These are phyloP conservation scores for Notospermus geniculatus DNA, from an alignment of 1,140 invertebrate species.

Conservation along the genomic window DNA sequence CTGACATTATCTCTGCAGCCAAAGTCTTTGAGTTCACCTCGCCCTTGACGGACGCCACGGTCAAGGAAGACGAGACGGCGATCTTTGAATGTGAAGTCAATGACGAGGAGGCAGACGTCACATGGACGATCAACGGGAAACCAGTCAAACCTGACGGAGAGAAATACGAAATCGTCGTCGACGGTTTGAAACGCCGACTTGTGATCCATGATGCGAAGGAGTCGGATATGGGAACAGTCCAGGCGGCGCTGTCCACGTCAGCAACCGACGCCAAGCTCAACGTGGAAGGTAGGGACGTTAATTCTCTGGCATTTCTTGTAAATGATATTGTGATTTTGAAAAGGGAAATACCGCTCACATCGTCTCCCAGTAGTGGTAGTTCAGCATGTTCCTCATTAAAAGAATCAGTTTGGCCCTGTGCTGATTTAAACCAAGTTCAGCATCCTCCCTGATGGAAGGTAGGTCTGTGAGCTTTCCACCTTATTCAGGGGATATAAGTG, in stretches of 20 bases:
- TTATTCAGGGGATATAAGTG: too few species aligned
- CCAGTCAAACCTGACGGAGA: conserved; percentile 30
- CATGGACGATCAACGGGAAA: conserved; percentile 56
- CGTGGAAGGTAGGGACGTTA: conserved; percentile 11
- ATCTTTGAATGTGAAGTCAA: conserved; percentile 56
- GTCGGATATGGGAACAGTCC: conserved; percentile 10
- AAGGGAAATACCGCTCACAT: too few species aligned
- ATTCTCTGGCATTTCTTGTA: too few species aligned
- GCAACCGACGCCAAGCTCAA: conserved; percentile 13
- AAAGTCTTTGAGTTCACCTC: conserved; percentile 54
- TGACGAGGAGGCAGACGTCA: conserved; percentile 51
- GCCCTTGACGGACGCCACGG: conserved; percentile 55
- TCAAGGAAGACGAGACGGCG: conserved; percentile 64
- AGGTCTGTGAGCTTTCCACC: too few species aligned
- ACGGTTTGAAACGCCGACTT: conserved; percentile 17
- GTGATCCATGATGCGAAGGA: conserved; percentile 3
- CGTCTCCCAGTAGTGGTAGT: too few species aligned
- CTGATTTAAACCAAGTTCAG: too few species aligned
- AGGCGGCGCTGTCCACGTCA: conserved; percentile 8
- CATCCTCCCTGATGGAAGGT: too few species aligned
- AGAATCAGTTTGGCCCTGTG: too few species aligned
- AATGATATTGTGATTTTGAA: too few species aligned
- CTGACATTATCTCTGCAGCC: neutral
- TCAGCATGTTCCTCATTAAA: too few species aligned
- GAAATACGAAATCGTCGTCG: conserved; percentile 39